Evolutionary conservation across 2,113 vertebrate genomes (phyloP).

Genomic region (Clarias macrocephalus): DNA sequence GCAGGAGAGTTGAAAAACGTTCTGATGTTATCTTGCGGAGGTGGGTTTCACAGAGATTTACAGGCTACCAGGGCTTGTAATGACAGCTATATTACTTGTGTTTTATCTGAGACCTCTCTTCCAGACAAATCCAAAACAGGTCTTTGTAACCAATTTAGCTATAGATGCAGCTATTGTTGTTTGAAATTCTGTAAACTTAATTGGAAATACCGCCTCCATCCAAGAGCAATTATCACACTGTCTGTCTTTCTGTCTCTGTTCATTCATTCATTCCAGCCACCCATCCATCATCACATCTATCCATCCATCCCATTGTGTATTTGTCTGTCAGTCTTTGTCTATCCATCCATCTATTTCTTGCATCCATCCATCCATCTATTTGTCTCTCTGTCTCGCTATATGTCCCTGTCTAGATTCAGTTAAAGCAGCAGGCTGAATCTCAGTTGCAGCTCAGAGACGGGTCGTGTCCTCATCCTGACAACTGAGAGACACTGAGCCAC

Average conservation of each 20-base stretch:
- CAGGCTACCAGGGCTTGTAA: neutral
- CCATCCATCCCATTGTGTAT: neutral
- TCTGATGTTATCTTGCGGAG: neutral
- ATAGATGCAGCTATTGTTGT: neutral
- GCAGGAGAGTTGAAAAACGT: neutral
- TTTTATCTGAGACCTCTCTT: neutral
- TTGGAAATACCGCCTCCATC: neutral
- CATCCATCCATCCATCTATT: neutral
- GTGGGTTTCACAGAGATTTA: neutral
- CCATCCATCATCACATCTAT: neutral
- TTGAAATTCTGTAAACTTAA: neutral
- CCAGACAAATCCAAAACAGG: neutral
- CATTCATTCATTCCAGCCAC: neutral
- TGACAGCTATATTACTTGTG: neutral
- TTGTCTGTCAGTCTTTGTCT: neutral
- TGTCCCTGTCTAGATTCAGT: neutral
- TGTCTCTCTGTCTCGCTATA: neutral
- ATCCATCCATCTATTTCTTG: neutral
- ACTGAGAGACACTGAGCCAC: conserved; percentile 20
- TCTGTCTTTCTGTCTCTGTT: neutral
- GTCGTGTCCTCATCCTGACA: conserved; percentile 25
- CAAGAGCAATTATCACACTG: neutral
- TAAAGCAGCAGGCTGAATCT: conserved; percentile 18
- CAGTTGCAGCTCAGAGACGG: conserved; percentile 20
- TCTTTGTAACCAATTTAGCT: neutral